Conservation (phyloP, 2,888 invertebrate species). For the Phengaris alcon region DNA sequence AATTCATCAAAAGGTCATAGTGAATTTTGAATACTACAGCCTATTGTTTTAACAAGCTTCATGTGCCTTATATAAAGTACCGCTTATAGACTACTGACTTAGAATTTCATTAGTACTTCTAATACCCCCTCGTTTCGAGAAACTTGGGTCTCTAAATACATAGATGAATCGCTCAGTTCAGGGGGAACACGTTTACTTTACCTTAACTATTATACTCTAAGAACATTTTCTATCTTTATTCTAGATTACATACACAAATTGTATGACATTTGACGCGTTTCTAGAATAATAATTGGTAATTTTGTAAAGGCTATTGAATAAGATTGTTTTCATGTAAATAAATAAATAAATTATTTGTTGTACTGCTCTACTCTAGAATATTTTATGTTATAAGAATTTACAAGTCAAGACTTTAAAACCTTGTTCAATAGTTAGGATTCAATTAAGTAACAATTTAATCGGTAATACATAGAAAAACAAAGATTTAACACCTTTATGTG, state of each 20-base stretch:
- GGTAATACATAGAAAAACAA: too few species aligned
- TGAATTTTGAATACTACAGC: not conserved
- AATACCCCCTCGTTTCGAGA: not conserved
- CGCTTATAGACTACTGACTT: not conserved
- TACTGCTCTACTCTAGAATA: too few species aligned
- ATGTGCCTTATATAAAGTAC: not conserved
- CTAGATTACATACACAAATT: not conserved
- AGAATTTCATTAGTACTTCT: not conserved
- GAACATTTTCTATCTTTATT: not conserved
- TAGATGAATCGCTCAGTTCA: not conserved
- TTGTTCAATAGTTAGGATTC: too few species aligned
- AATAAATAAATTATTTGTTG: too few species aligned
- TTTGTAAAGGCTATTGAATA: too few species aligned
- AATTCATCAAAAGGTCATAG: not conserved
- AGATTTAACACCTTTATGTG: too few species aligned
- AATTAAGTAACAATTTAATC: too few species aligned
- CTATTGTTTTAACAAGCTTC: not conserved
- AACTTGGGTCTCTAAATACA: not conserved
- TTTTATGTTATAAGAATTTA: too few species aligned
- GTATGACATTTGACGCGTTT: too few species aligned
- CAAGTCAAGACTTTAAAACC: too few species aligned
- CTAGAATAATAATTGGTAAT: too few species aligned
- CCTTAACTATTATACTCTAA: not conserved
- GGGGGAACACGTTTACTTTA: not conserved
- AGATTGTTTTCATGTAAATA: too few species aligned